A percentile compares a stretch with the other conserved stretches of the same genome.
Evolutionary conservation across 1,140 invertebrate species (phyloP).

Genomic region (Antheraea mylitta): DNA sequence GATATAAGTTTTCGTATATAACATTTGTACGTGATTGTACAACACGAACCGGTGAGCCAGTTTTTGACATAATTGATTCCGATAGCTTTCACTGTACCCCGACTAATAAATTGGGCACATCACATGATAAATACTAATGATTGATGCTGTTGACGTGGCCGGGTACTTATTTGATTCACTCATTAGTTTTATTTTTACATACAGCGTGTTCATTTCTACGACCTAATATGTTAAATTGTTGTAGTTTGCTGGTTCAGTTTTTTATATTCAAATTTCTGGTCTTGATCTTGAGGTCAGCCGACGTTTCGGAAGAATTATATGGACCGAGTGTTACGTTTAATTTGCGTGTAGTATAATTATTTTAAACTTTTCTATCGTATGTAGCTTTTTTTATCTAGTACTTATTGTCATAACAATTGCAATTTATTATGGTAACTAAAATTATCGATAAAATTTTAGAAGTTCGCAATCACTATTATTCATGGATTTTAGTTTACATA

Average conservation of each 20-base stretch:
- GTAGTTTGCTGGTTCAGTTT: no score
- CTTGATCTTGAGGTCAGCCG: no score
- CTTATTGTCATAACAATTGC: no score
- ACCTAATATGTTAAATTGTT: background rate
- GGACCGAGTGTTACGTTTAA: no score
- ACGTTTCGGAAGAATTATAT: no score
- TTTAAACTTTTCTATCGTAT: no score
- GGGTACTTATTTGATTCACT: conserved; percentile 2
- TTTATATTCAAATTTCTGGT: no score
- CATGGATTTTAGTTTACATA: background rate
- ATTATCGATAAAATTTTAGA: background rate
- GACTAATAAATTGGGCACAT: conserved; percentile 11
- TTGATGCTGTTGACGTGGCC: conserved; percentile 5
- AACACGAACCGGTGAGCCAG: background rate
- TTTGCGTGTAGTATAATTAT: no score
- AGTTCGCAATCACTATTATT: background rate
- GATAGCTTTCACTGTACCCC: conserved; percentile 14
- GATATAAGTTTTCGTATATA: no score
- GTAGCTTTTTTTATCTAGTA: no score
- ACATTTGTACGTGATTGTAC: no score
- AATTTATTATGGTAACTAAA: no score
- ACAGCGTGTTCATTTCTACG: background rate
- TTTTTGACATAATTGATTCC: conserved; percentile 14
- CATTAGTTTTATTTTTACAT: background rate
- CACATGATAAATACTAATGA: conserved; percentile 16